Conservation (phyloP, 2,888 invertebrate genomes). For the Teleogryllus oceanicus region DNA sequence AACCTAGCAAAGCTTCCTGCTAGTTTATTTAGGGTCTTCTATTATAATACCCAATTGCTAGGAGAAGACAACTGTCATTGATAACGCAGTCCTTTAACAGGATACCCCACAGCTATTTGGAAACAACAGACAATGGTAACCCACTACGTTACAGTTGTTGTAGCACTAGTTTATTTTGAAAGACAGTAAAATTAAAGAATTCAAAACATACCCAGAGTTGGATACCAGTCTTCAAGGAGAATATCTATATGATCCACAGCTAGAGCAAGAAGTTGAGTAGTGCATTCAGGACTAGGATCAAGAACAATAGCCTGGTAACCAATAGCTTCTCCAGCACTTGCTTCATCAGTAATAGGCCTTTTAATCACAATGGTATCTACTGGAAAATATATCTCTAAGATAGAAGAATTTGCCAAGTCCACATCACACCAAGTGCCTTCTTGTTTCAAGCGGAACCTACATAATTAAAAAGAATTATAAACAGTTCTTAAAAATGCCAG, state of each 20-base stretch:
- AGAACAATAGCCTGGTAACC: slow-evolving; percentile 66
- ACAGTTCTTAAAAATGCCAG: background rate
- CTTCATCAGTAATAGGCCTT: slow-evolving; percentile 48
- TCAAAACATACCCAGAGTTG: slow-evolving; percentile 61
- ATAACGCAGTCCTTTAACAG: too few species aligned
- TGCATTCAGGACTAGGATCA: slow-evolving; percentile 74
- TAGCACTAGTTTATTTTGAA: too few species aligned
- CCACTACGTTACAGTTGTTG: too few species aligned
- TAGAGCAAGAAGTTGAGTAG: slow-evolving; percentile 78
- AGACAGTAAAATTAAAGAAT: too few species aligned
- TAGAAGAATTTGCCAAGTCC: slow-evolving; percentile 73
- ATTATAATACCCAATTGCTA: too few species aligned
- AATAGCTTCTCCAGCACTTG: slow-evolving; percentile 48
- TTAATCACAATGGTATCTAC: slow-evolving; percentile 61
- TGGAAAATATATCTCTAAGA: slow-evolving; percentile 82
- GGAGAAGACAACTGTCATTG: too few species aligned
- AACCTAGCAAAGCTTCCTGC: too few species aligned
- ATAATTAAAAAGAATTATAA: background rate
- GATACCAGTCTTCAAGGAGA: slow-evolving; percentile 97
- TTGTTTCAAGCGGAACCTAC: slow-evolving; percentile 64
- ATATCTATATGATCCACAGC: slow-evolving; percentile 95
- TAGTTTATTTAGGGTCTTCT: too few species aligned
- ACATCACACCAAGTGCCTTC: slow-evolving; percentile 85
- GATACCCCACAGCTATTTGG: too few species aligned
- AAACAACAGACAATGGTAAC: too few species aligned